Percentiles rank a stretch among this genome's conserved stretches.
Conservation (phyloP, 92 coral and sea anemone genomes). For the Palythoa grandiflora region DNA sequence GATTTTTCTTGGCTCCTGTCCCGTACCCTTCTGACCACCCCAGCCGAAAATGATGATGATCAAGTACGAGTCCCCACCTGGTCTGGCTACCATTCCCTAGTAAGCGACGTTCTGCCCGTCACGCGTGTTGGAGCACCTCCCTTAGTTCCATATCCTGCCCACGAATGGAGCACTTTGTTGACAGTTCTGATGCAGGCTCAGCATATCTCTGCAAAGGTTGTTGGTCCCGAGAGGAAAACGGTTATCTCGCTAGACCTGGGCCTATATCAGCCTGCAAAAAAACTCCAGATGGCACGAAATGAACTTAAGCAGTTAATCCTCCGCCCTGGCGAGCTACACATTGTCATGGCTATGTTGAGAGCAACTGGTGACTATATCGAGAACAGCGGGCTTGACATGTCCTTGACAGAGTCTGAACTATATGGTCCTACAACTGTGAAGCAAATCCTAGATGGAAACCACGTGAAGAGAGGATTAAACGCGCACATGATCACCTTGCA, state of each 20-base stretch:
- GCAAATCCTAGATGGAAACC: constrained; percentile 60
- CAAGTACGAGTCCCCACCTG: constrained; percentile 48
- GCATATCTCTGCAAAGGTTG: constrained; percentile 39
- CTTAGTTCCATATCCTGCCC: constrained; percentile 66
- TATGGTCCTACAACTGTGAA: constrained; percentile 22
- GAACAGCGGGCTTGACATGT: constrained; percentile 62
- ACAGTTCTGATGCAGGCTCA: constrained; percentile 72
- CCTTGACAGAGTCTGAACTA: constrained; percentile 66
- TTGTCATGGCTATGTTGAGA: constrained; percentile 65
- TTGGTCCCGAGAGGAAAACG: constrained; percentile 61
- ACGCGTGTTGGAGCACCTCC: constrained; percentile 58
- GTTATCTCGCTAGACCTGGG: constrained; percentile 68
- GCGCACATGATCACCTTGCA: constrained; percentile 43
- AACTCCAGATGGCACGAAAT: constrained; percentile 72
- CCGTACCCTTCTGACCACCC: constrained; percentile 36
- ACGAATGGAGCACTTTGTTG: constrained; percentile 67
- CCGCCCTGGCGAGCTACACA: constrained; percentile 75
- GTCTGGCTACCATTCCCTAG: constrained; percentile 59
- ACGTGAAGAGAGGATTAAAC: constrained; percentile 64
- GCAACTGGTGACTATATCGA: constrained; percentile 49
- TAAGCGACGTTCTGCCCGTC: neutral
- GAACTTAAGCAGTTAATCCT: constrained; percentile 65
- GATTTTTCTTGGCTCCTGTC: constrained; percentile 65
- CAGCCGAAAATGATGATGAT: constrained; percentile 36
- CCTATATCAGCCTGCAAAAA: constrained; percentile 71